phyloP scores from a whole-genome alignment of 2,797 vertebrate genomes.

The Geotria australis region DNA sequence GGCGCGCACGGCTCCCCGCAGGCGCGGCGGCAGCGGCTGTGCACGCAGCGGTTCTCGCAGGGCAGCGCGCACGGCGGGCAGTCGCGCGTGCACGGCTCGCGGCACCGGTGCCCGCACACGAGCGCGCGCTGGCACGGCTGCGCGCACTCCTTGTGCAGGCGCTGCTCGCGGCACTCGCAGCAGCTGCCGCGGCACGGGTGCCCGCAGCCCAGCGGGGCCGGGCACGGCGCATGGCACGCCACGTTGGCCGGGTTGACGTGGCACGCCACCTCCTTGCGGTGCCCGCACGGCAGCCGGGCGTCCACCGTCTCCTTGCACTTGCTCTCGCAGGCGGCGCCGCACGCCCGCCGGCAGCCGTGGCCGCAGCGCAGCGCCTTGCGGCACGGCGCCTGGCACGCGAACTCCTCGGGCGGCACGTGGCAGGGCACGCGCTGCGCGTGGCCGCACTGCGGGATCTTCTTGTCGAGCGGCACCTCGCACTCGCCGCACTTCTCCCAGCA shows the following conservation, averaged over 20 bases:
- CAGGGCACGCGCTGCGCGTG: conserved; percentile 54
- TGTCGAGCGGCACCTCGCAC: conserved; percentile 30
- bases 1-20: conserved; percentile 35
- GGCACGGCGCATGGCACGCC: conserved; percentile 21
- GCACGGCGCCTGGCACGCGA: conserved; percentile 27
- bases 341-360: conserved; percentile 23
- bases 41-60: conserved; percentile 49
- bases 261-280: conserved; percentile 22
- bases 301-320: conserved; percentile 15
- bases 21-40: conserved; percentile 33
- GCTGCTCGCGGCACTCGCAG: conserved; percentile 26
- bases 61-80: conserved; percentile 32
- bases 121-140: conserved; percentile 21
- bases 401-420: conserved; percentile 12
- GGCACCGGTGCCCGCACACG: conserved; percentile 47
- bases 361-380: conserved; percentile 22
- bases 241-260: conserved; percentile 3
- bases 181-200: conserved; percentile 37
- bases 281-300: conserved; percentile 28
- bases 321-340: conserved; percentile 22
- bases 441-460: conserved; percentile 24
- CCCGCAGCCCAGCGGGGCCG: conserved; percentile 20
- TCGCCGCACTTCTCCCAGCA: conserved; percentile 23
- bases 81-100: conserved; percentile 25
- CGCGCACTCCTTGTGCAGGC: conserved; percentile 28